A percentile compares a stretch with the other conserved stretches of the same genome.
These are phyloP conservation scores for Sialia sialis DNA, from an alignment of 2,113 vertebrate species.

Conservation along the genomic window DNA sequence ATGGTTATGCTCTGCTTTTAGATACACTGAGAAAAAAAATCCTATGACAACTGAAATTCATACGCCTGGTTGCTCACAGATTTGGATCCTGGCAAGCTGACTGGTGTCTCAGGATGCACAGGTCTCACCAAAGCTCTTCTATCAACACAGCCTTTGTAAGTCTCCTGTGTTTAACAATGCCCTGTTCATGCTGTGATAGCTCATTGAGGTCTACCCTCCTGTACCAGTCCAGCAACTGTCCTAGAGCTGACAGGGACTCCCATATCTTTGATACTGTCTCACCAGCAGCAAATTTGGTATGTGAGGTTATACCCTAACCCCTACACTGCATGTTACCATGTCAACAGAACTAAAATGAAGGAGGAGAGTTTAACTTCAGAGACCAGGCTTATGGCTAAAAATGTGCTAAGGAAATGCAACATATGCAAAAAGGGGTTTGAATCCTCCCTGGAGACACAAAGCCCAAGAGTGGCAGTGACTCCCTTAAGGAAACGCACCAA, in stretches of 20 bases:
- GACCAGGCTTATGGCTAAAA: neutral
- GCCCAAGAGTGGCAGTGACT: neutral
- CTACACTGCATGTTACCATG: fast-evolving
- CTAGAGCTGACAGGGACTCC: neutral
- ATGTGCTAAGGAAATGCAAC: neutral
- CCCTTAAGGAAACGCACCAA: neutral
- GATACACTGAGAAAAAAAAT: neutral
- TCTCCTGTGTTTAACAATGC: neutral
- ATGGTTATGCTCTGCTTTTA: neutral
- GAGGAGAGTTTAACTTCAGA: neutral
- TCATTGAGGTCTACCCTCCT: neutral
- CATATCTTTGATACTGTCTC: neutral
- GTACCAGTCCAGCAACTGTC: neutral
- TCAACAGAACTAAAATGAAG: neutral
- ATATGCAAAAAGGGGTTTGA: neutral
- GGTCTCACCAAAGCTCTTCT: neutral
- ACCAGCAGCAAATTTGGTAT: neutral
- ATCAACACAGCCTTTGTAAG: neutral
- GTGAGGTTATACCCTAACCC: neutral
- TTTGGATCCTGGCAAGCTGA: neutral
- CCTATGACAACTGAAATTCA: neutral
- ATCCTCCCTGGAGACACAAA: neutral
- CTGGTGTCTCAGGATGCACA: neutral
- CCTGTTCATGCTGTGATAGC: neutral
- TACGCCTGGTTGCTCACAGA: neutral